Conservation (phyloP, 2,888 invertebrate genomes). For the Drosophila greeni region DNA sequence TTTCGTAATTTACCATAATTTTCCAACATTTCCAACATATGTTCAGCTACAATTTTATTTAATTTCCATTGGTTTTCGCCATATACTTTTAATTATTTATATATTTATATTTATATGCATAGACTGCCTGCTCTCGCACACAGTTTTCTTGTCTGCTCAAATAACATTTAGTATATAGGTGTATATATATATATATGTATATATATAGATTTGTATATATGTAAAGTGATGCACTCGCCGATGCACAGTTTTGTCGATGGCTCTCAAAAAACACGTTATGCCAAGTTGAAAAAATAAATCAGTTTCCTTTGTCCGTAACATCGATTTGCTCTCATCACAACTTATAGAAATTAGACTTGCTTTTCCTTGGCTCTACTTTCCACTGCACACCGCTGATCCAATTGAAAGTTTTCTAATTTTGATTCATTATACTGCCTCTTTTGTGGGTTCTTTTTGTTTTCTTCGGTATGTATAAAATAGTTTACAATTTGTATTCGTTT, state of each 20-base stretch:
- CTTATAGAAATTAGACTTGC: slow-evolving; percentile 67
- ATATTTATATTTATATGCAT: slow-evolving; percentile 47
- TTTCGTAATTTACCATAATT: slow-evolving; percentile 34
- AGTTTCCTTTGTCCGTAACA: slow-evolving; percentile 65
- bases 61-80: slow-evolving; percentile 26
- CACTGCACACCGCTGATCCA: slow-evolving; percentile 7
- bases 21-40: slow-evolving; percentile 59
- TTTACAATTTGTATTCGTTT: slow-evolving; percentile 65
- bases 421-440: slow-evolving; percentile 22
- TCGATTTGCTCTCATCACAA: slow-evolving; percentile 58
- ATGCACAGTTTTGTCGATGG: slow-evolving; percentile 64
- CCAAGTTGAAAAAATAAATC: slow-evolving; percentile 70
- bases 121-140: slow-evolving; percentile 59
- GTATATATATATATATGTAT: slow-evolving; percentile 45
- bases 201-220: slow-evolving; percentile 49
- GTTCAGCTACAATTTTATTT: slow-evolving; percentile 52
- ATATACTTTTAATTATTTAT: slow-evolving; percentile 33
- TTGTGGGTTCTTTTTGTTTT: slow-evolving; percentile 30
- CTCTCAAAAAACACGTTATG: slow-evolving; percentile 59
- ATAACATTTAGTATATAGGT: slow-evolving; percentile 66
- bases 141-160: slow-evolving; percentile 59
- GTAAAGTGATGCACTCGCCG: slow-evolving; percentile 63
- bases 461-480: slow-evolving; percentile 65
- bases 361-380: slow-evolving; percentile 36
- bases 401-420: slow-evolving; percentile 55